Conservation (phyloP, 2,113 vertebrate genomes). For the Tichodroma muraria region DNA sequence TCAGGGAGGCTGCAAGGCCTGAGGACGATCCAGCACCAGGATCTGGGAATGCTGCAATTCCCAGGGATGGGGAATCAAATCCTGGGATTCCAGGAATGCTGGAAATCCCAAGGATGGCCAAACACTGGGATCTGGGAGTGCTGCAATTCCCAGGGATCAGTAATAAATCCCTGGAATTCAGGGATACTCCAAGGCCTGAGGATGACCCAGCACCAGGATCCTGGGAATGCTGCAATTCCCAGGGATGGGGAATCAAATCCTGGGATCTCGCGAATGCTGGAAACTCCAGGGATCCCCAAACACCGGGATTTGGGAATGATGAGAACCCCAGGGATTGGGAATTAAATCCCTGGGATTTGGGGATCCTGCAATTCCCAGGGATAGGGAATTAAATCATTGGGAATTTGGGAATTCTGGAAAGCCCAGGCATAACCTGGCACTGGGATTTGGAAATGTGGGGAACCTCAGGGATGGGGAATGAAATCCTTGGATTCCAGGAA, state of each 20-base stretch:
- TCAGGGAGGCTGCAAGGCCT: too few relatives aligned
- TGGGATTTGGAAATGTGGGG: too few relatives aligned
- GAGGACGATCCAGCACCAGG: neutral
- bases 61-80: neutral
- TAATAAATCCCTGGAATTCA: neutral
- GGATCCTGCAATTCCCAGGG: neutral
- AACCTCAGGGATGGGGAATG: neutral
- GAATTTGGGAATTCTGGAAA: neutral
- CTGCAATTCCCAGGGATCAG: rapidly evolving
- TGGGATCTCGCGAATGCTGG: too few relatives aligned
- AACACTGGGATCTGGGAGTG: neutral
- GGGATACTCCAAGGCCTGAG: too few relatives aligned
- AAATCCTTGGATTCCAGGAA: neutral
- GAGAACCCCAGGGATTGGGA: neutral
- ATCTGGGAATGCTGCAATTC: neutral
- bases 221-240: too few relatives aligned
- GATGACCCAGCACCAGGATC: too few relatives aligned
- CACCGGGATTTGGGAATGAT: neutral
- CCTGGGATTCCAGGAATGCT: neutral
- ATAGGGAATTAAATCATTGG: neutral
- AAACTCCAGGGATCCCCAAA: too few relatives aligned
- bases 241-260: too few relatives aligned
- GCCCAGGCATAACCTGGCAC: too few relatives aligned
- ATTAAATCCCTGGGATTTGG: neutral
- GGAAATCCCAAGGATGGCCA: neutral